Percentiles rank a stretch among this genome's conserved stretches.
Evolutionary conservation across 2,113 vertebrate genomes (phyloP).

Genomic region (Heteronetta atricapilla): DNA sequence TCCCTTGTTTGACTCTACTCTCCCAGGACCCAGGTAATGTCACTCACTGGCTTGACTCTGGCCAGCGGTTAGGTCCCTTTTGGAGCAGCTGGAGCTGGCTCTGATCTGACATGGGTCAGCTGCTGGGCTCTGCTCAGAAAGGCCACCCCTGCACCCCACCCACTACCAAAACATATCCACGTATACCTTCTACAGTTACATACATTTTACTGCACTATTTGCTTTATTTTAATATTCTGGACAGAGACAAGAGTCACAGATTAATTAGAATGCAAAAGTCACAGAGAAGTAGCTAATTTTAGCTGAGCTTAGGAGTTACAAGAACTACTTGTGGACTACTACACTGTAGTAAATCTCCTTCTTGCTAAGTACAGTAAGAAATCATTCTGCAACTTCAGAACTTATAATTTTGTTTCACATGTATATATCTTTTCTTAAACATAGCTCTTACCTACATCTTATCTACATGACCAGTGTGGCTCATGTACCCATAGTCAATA

Average conservation of each 20-base stretch:
- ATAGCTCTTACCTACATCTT: neutral
- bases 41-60: neutral
- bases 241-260: neutral
- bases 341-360: neutral
- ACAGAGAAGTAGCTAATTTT: neutral
- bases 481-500: neutral
- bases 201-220: neutral
- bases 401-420: neutral
- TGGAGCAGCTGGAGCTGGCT: neutral
- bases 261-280: neutral
- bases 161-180: too few species aligned
- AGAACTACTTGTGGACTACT: neutral
- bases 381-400: neutral
- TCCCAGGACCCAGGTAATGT: neutral
- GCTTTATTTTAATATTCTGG: neutral
- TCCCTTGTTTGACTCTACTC: neutral
- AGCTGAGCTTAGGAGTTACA: neutral
- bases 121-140: too few species aligned
- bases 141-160: too few species aligned
- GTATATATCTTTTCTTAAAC: neutral
- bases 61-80: neutral
- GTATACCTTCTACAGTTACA: neutral
- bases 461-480: neutral
- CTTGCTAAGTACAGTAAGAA: accelerated
- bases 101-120: too few species aligned